Conservation (phyloP, 2,797 vertebrate genomes). For the Amniataba percoides region DNA sequence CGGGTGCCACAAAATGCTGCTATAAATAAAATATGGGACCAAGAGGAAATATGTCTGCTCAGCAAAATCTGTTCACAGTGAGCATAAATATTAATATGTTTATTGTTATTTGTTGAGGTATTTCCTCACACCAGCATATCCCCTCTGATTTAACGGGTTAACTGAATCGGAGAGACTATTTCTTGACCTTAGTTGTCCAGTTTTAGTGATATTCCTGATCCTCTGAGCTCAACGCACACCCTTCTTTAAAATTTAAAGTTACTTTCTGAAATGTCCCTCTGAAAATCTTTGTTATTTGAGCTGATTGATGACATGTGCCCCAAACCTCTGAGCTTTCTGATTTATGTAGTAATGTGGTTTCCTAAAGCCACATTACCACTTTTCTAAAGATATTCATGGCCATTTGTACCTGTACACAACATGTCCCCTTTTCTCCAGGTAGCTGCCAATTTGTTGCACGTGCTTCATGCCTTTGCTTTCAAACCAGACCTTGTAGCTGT, state of each 20-base stretch:
- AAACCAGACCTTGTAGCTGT: too few relatives aligned
- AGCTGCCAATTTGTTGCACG: too few relatives aligned
- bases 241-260: too few relatives aligned
- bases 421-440: too few relatives aligned
- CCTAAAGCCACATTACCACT: too few relatives aligned
- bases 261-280: not conserved
- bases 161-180: not conserved
- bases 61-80: not conserved
- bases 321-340: not conserved
- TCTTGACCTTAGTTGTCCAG: not conserved
- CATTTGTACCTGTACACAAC: too few relatives aligned
- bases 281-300: not conserved
- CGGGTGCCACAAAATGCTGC: not conserved
- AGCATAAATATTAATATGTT: not conserved
- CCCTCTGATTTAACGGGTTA: not conserved
- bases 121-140: not conserved
- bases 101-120: not conserved
- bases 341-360: too few relatives aligned
- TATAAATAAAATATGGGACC: not conserved
- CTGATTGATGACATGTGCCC: not conserved
- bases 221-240: not conserved
- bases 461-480: too few relatives aligned
- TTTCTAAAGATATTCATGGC: too few relatives aligned
- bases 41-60: not conserved
- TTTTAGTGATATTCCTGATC: not conserved